Percentiles rank a stretch among this genome's conserved stretches.
Evolutionary conservation across 2,113 vertebrate species (phyloP).

Genomic region (Leiothrix lutea): DNA sequence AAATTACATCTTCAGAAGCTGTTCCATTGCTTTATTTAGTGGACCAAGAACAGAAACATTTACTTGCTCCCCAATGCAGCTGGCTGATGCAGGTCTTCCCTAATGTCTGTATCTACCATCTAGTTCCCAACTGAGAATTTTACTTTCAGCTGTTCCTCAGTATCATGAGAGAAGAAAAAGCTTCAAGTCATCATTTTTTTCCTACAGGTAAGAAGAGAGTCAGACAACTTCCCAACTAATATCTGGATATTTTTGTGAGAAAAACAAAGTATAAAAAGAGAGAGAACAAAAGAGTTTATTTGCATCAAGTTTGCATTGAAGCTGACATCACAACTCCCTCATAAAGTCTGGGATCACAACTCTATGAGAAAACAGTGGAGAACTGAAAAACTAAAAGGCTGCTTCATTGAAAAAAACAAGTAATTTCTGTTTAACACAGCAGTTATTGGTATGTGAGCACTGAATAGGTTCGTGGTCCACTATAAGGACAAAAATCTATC

Average conservation of each 20-base stretch:
- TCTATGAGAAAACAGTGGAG: background rate
- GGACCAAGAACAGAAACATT: background rate
- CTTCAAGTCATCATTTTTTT: background rate
- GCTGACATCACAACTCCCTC: background rate
- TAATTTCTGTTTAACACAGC: background rate
- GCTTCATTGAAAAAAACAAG: background rate
- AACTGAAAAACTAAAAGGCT: background rate
- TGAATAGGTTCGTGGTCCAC: background rate
- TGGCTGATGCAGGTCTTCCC: background rate
- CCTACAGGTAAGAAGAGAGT: background rate
- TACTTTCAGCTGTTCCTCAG: background rate
- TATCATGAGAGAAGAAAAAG: background rate
- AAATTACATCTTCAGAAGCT: background rate
- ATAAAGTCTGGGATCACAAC: background rate
- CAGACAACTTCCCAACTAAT: background rate
- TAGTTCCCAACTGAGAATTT: background rate
- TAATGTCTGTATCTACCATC: background rate
- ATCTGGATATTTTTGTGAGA: background rate
- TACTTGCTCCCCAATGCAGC: background rate
- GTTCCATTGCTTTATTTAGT: background rate
- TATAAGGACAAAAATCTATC: background rate
- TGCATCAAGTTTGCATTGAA: background rate
- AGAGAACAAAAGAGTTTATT: background rate
- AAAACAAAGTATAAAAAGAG: background rate
- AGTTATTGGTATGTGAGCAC: background rate